phyloP scores from a whole-genome alignment of 2,888 invertebrate species.

The Phengaris arion region DNA sequence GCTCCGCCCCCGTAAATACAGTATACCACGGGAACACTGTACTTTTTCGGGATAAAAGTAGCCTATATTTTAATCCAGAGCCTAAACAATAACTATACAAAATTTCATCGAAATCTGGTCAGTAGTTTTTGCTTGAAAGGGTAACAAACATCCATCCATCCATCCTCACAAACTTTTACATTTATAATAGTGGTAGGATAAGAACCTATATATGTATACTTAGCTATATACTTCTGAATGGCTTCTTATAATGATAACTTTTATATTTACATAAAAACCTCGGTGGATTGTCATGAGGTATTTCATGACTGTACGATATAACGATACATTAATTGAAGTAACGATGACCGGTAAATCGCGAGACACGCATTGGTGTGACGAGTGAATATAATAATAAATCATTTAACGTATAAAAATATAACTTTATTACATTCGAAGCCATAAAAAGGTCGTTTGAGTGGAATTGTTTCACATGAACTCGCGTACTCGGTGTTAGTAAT shows the following conservation, averaged over 20 bases:
- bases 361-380: neutral
- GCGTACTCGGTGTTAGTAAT: neutral
- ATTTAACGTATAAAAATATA: neutral
- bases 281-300: neutral
- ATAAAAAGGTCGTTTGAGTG: conserved; percentile 10
- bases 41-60: too few relatives aligned
- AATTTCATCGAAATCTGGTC: too few relatives aligned
- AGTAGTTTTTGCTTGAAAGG: too few relatives aligned
- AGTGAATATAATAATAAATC: neutral
- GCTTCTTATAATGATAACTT: neutral
- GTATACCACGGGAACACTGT: too few relatives aligned
- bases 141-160: too few relatives aligned
- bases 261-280: too few relatives aligned
- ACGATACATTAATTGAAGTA: neutral
- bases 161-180: too few relatives aligned
- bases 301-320: neutral
- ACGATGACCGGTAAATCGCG: neutral
- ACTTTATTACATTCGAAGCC: neutral
- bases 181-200: too few relatives aligned
- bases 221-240: neutral
- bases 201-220: too few relatives aligned
- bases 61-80: too few relatives aligned
- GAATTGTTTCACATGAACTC: conserved; percentile 3
- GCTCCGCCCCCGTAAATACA: too few relatives aligned
- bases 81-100: too few relatives aligned